Percentiles rank a stretch among this genome's conserved stretches.
Conservation (phyloP, 1,140 invertebrate genomes). For the Protaetia brevitarsis region DNA sequence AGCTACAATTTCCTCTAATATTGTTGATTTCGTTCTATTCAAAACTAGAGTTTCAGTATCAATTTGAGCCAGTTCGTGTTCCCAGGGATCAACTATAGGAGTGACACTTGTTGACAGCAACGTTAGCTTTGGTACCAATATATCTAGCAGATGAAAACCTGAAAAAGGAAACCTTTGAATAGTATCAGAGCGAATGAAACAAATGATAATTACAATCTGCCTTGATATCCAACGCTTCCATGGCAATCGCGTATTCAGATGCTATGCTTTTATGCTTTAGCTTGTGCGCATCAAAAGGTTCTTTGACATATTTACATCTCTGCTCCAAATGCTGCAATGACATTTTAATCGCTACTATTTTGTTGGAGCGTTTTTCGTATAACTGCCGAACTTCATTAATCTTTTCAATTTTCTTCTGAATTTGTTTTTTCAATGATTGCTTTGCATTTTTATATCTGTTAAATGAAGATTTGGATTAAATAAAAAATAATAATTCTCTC, state of each 20-base stretch:
- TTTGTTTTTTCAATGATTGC: background rate
- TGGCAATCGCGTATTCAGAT: background rate
- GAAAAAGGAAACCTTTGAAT: background rate
- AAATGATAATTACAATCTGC: background rate
- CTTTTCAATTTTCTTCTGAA: background rate
- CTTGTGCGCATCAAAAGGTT: background rate
- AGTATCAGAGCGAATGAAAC: background rate
- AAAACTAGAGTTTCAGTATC: background rate
- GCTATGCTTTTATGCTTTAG: background rate
- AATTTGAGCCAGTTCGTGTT: background rate
- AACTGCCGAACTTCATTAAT: background rate
- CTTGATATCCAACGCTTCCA: background rate
- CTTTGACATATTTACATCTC: slow-evolving; percentile 6
- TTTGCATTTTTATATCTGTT: background rate
- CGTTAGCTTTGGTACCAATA: background rate
- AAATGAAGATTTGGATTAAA: background rate
- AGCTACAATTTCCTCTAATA: background rate
- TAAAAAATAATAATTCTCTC: too few relatives aligned
- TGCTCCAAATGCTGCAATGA: slow-evolving; percentile 6
- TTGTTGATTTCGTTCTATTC: background rate
- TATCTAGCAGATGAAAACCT: background rate
- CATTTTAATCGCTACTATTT: background rate
- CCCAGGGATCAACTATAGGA: background rate
- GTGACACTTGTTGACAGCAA: background rate
- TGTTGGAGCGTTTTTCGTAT: background rate